Percentiles rank a stretch among this genome's conserved stretches.
Conservation (phyloP, 2,113 vertebrate species). For the Passer montanus region DNA sequence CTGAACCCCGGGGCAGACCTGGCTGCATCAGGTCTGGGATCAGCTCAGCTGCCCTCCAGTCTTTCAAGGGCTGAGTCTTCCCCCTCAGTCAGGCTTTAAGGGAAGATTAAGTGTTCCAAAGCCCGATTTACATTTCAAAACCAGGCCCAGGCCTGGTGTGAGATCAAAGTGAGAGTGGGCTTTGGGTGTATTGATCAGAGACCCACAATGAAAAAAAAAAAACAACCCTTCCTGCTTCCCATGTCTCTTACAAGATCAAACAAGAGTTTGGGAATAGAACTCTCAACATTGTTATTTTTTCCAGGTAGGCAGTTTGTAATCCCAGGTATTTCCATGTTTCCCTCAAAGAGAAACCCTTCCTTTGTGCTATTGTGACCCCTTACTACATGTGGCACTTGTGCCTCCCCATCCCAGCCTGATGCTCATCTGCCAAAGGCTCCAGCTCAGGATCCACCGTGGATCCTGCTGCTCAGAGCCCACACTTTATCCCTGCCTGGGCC, state of each 20-base stretch:
- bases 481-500: neutral
- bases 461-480: neutral
- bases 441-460: rapidly evolving
- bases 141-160: neutral
- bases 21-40: neutral
- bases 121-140: slow-evolving; percentile 66
- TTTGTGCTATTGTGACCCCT: neutral
- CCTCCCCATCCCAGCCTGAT: neutral
- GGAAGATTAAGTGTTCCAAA: slow-evolving; percentile 53
- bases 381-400: neutral
- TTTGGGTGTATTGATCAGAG: slow-evolving; percentile 42
- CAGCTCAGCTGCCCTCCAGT: neutral
- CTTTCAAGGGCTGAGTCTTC: neutral
- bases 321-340: neutral
- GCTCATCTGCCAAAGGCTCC: neutral
- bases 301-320: neutral
- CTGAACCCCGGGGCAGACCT: neutral
- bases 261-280: neutral
- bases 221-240: neutral
- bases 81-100: neutral
- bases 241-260: neutral
- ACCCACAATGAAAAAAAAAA: neutral
- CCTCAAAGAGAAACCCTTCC: neutral
- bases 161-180: slow-evolving; percentile 43
- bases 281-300: neutral